Evolutionary conservation across 2,888 invertebrate species (phyloP), one percentile per base, ranked within the genome.

Genomic region (Aphrophora alni): DNA sequence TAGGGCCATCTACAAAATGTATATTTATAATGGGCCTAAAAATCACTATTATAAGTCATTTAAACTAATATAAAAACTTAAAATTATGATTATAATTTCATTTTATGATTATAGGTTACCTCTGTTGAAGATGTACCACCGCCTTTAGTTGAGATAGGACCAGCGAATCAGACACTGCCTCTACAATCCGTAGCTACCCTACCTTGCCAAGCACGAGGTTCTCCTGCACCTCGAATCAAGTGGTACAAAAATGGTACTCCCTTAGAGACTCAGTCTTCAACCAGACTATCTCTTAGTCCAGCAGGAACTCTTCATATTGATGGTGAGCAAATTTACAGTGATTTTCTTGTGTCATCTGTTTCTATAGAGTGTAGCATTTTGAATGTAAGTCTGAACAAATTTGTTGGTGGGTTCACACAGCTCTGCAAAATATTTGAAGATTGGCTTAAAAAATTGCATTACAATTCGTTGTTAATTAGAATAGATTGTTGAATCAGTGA

Each of bases 151-250:
- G 93, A 94, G 88, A 91, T 95, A 83, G 96, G 96, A 0, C 84
- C 84, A 3, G 93, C 94, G 82, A 97, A 97, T 90, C 97, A 96
- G 89, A 97, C 97, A 0, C 88, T 97, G 71, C 93, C 95, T 25
- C 88, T 93, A 77, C 93, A 93, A 84, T 93, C 93, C 84, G 91
- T 93, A 84, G 96, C 95, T 17, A 92, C 93, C 84, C 88, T 97
- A 85, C 94, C 95, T 27, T 97, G 97, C 87, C 93, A 94, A 83
- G 95, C 94, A 0, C 90, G 91, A 71, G 95, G 95, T 0, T 92
- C 92, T 81, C 93, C 94, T 51, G 90, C 89, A 26, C 93, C 94
- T 0, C 90, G 91, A 83, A 92, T 96, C 75, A 91, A 92, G 81
- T 97, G 97, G 97, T 92, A 93, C 86, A 94, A 94, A 87, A 93